Base-by-base conservation (phyloP, 2,888 invertebrate species). In the Sabellastarte sp. region DNA sequence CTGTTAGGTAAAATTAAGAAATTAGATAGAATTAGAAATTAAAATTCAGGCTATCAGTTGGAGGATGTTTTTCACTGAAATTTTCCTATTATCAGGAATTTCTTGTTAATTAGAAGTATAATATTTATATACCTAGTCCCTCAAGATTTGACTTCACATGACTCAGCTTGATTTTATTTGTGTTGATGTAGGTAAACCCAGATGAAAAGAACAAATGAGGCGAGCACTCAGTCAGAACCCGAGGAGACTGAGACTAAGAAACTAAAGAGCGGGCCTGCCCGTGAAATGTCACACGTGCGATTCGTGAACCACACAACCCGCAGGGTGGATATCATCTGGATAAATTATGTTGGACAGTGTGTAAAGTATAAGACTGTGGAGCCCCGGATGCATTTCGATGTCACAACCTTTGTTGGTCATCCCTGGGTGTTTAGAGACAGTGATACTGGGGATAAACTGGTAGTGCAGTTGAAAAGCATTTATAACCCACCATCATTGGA, bases 401-500 rank as follows among this genome's bases (percentile, higher is more conserved):
- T 92, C 0, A 90, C 91, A 74, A 91, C 93, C 0, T 94, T 86
- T 80, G 88, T 89, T 20, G 89, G 90, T 0, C 93, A 94, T 84
- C 91, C 92, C 0, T 94, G 93, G 93, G 88, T 93, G 67, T 93
- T 92, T 77, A 86, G 89, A 0, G 92, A 93, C 79, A 84, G 87
- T 0, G 82, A 86, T 0, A 91, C 91, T 0, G 88, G 88, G 58
- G 91, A 92, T 74, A 86, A 87, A 50, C 84, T 89, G 81, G 86
- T 87, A 5, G 87, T 90, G 0, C 87, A 80, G 59, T 72, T 75
- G 2, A 73, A 77, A 61, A 80, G 81, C 58, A 74, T 83, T 3
- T 84, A 71, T 71, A 69, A 75, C 56, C 74, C 78, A 41, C 41
- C 41, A 15, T 10, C 20, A 20, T 20, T 20, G 41, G 41, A 41